Base-by-base conservation (phyloP, 30 jellyfish, hydroid and myxozoan species). In the Cassiopea xamachana region DNA sequence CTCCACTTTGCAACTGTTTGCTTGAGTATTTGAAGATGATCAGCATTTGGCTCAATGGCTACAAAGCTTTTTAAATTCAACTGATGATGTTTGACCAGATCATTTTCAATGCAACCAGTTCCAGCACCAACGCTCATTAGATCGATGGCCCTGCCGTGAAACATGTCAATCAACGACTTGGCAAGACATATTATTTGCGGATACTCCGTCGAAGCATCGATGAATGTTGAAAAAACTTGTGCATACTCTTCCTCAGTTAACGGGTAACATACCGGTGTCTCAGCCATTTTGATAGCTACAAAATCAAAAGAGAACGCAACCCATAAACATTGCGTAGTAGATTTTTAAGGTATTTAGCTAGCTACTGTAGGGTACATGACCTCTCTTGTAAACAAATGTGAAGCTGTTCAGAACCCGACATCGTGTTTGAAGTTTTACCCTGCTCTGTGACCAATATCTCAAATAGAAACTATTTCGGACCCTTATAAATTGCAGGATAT, bases 71-170 rank as follows among this genome's bases (percentile, higher is more conserved):
- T 17, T 9, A 89, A 79, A 1, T 71, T 71, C 67, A 89, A 59
- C 44, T 79, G 82, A 8, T 7, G 49, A 2, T 89, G 44, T 27
- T 81, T 43, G 7, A 80, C 60, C 46, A 89, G 61, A 49, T 60
- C 79, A 74, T 72, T 59, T 79, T 89, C 96, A 13, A 89, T 9
- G 62, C 82, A 58, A 2, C 96, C 96, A 1, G 91, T 89, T 13
- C 96, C 96, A 1, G 91, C 96, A 45, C 91, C 94, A 12, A 87
- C 75, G 85, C 94, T 87, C 94, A 87, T 64, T 8, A 87, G 69
- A 51, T 77, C 80, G 27, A 87, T 46, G 17, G 82, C 67, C 39
- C 51, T 48, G 73, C 94, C 94, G 4, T 87, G 51, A 9, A 75
- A 45, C 43, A 75, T 43, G 10, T 87, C 84, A 75, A 87, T 64